These are phyloP conservation scores for Eudasyphora cyanicolor DNA, from an alignment of 2,888 invertebrate genomes.

Conservation along the genomic window DNA sequence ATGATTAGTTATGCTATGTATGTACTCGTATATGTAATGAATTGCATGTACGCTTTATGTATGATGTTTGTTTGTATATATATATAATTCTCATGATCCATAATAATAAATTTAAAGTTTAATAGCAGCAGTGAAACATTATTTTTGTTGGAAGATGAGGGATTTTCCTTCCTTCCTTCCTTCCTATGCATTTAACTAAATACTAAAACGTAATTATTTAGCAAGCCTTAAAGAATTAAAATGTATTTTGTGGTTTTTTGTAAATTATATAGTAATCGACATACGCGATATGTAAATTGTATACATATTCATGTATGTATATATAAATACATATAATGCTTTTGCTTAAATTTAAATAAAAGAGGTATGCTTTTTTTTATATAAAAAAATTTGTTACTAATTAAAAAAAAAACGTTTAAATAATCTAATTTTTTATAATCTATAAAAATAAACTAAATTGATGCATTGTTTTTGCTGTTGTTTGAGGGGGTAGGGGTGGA, in stretches of 20 bases:
- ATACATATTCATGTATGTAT: not conserved
- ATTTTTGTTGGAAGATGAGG: not conserved
- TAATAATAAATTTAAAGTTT: constrained; percentile 13
- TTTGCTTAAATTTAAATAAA: constrained; percentile 5
- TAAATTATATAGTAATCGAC: constrained; percentile 1
- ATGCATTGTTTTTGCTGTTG: too few relatives aligned
- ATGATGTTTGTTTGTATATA: not conserved
- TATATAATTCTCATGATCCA: not conserved
- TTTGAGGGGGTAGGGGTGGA: too few relatives aligned
- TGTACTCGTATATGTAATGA: not conserved
- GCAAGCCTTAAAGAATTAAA: constrained; percentile 15
- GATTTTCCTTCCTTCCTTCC: not conserved
- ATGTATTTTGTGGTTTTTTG: not conserved
- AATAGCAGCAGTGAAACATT: constrained; percentile 18
- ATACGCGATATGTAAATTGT: not conserved
- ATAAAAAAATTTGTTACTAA: constrained; percentile 29
- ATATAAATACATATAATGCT: not conserved
- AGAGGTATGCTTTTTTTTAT: constrained; percentile 34
- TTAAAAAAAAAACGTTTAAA: too few relatives aligned
- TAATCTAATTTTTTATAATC: not conserved
- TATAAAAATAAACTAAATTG: constrained; percentile 16
- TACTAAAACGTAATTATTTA: constrained; percentile 29
- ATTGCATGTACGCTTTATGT: too few relatives aligned
- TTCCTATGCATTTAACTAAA: constrained; percentile 5
- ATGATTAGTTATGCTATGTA: not conserved